Evolutionary conservation across 2,797 vertebrate species (phyloP).

Genomic region (Octomys mimax): DNA sequence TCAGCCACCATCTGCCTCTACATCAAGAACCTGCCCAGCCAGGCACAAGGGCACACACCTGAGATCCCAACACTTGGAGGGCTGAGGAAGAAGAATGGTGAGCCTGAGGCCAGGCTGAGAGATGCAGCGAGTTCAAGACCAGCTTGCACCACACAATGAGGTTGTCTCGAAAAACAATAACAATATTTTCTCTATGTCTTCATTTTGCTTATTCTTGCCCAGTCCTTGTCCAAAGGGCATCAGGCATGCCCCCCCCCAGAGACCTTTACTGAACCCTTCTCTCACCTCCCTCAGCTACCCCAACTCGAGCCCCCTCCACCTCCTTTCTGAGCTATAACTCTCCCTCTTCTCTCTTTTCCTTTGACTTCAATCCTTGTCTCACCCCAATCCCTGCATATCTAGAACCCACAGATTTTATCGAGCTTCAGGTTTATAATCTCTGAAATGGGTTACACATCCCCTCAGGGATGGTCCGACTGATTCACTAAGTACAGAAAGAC

Average conservation of each 20-base stretch:
- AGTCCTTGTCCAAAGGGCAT: not conserved
- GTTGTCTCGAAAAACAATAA: not conserved
- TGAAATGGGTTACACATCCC: not conserved
- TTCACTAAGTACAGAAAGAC: not conserved
- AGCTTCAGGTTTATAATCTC: not conserved
- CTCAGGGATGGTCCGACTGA: not conserved
- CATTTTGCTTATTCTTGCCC: not conserved
- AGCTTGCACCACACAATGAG: not conserved
- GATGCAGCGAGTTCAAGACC: not conserved
- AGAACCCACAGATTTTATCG: not conserved
- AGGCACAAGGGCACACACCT: not conserved
- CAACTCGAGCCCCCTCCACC: rapidly evolving
- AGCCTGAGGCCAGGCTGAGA: not conserved
- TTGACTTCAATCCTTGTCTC: not conserved
- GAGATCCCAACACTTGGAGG: not conserved
- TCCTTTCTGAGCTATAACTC: not conserved
- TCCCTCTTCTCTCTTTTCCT: not conserved
- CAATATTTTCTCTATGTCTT: not conserved
- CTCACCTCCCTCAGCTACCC: rapidly evolving
- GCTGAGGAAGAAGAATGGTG: not conserved
- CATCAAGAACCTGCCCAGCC: not conserved
- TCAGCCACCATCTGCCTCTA: not conserved
- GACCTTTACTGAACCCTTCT: not conserved
- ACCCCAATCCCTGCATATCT: not conserved
- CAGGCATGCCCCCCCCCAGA: not conserved